Percentiles rank a stretch among this genome's conserved stretches.
Conservation (phyloP, 2,888 invertebrate species). For the Tetragonula carbonaria region DNA sequence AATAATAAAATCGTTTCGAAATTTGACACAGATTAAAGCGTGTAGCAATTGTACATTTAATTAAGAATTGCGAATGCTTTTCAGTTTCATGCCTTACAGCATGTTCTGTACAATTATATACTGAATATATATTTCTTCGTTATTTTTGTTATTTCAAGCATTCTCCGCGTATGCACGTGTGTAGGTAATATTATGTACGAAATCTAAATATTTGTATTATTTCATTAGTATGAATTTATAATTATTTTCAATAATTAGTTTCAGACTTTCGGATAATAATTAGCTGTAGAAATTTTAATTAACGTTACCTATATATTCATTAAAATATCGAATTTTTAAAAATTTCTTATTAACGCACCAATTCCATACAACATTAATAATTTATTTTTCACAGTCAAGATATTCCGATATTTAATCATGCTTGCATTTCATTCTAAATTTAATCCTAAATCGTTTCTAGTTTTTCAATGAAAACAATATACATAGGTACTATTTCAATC, state of each 20-base stretch:
- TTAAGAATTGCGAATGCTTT: neutral
- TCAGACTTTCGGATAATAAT: neutral
- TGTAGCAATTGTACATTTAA: too few relatives aligned
- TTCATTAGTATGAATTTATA: neutral
- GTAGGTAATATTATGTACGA: neutral
- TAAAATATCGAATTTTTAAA: neutral
- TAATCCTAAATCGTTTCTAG: neutral
- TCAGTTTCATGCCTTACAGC: neutral
- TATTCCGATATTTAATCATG: neutral
- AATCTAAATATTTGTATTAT: neutral
- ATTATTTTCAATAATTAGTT: neutral
- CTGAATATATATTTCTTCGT: neutral
- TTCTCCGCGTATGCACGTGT: neutral
- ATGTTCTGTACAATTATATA: neutral
- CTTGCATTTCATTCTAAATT: slow-evolving; percentile 14
- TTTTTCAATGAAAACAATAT: neutral
- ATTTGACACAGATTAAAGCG: neutral
- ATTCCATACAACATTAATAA: neutral
- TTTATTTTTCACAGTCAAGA: neutral
- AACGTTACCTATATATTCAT: neutral
- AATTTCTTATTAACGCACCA: neutral
- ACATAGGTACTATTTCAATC: neutral
- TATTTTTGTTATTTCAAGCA: neutral
- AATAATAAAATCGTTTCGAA: neutral
- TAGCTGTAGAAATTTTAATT: neutral